Evolutionary conservation across 2,888 invertebrate species (phyloP).

Genomic region (Pyrochroa serraticornis): DNA sequence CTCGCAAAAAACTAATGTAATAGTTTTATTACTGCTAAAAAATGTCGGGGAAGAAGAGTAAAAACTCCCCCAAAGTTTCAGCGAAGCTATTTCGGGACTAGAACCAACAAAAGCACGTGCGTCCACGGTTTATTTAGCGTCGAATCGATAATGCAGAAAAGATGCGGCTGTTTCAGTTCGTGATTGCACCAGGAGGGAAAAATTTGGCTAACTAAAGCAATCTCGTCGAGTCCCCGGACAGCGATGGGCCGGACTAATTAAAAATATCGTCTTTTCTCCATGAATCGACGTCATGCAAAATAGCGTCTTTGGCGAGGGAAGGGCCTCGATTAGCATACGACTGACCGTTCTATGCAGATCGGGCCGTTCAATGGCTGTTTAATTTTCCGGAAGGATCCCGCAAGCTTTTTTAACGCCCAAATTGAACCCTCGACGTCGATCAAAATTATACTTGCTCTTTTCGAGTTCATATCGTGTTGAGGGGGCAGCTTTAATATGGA

Average conservation of each 20-base stretch:
- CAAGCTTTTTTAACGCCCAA: slow-evolving; percentile 40
- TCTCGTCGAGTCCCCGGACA: slow-evolving; percentile 29
- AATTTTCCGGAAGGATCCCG: slow-evolving; percentile 51
- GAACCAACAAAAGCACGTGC: not conserved
- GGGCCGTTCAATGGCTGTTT: slow-evolving; percentile 45
- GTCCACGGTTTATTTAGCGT: slow-evolving; percentile 14
- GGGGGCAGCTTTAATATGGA: slow-evolving; percentile 55
- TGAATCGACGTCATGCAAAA: slow-evolving; percentile 40
- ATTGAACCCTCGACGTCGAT: slow-evolving; percentile 49
- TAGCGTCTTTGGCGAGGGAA: slow-evolving; percentile 34
- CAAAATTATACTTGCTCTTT: slow-evolving; percentile 51
- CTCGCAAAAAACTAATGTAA: slow-evolving; percentile 58
- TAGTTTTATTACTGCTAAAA: slow-evolving; percentile 57
- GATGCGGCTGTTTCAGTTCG: slow-evolving; percentile 6
- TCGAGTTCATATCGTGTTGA: slow-evolving; percentile 52
- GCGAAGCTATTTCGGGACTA: not conserved
- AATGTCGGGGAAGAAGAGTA: slow-evolving; percentile 37
- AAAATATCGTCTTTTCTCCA: slow-evolving; percentile 37
- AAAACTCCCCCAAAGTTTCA: slow-evolving; percentile 28
- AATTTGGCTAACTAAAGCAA: slow-evolving; percentile 6
- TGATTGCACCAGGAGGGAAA: slow-evolving; percentile 10
- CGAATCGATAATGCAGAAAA: slow-evolving; percentile 15
- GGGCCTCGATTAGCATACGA: slow-evolving; percentile 42
- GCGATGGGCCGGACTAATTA: slow-evolving; percentile 37
- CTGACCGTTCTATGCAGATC: slow-evolving; percentile 48